Percentiles rank a stretch among this genome's conserved stretches.
These are phyloP conservation scores for Amphiprion ocellaris DNA, from an alignment of 2,113 vertebrate species.

Conservation along the genomic window DNA sequence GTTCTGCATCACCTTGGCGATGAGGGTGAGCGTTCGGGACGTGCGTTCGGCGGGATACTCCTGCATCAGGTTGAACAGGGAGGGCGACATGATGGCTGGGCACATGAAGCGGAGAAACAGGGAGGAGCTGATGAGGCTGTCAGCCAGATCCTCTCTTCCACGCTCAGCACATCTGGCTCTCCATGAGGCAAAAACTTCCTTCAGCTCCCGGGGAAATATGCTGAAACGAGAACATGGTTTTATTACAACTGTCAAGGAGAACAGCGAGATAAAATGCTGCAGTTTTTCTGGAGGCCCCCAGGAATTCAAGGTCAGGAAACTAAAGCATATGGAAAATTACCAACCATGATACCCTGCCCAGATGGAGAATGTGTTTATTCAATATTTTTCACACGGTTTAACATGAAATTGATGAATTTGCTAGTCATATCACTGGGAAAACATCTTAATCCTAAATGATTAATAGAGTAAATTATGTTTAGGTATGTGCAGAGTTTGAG, in stretches of 20 bases:
- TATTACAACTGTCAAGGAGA: constrained; percentile 27
- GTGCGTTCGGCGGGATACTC: constrained; percentile 97
- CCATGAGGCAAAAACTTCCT: constrained; percentile 98
- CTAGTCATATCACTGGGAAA: too few relatives aligned
- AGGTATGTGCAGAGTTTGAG: too few relatives aligned
- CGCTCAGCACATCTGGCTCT: constrained; percentile 94
- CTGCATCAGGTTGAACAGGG: constrained; percentile 96
- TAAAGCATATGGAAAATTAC: constrained; percentile 9
- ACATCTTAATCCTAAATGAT: too few relatives aligned
- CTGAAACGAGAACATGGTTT: constrained; percentile 78
- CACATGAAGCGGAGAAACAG: constrained; percentile 97
- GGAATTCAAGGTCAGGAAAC: background rate
- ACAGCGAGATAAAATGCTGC: background rate
- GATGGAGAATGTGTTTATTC: constrained; percentile 7
- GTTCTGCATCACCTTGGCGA: constrained; percentile 99
- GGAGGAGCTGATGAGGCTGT: constrained; percentile 96
- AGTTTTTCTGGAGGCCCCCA: background rate
- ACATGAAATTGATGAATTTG: too few relatives aligned
- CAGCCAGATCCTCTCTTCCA: constrained; percentile 95
- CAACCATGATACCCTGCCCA: background rate
- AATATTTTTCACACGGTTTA: background rate
- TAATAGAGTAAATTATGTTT: too few relatives aligned
- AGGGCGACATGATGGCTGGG: constrained; percentile 96
- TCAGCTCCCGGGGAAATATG: constrained; percentile 97
- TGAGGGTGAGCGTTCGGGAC: constrained; percentile 95